Evolutionary conservation across 2,113 vertebrate species (phyloP).

Genomic region (Isichthys henryi): DNA sequence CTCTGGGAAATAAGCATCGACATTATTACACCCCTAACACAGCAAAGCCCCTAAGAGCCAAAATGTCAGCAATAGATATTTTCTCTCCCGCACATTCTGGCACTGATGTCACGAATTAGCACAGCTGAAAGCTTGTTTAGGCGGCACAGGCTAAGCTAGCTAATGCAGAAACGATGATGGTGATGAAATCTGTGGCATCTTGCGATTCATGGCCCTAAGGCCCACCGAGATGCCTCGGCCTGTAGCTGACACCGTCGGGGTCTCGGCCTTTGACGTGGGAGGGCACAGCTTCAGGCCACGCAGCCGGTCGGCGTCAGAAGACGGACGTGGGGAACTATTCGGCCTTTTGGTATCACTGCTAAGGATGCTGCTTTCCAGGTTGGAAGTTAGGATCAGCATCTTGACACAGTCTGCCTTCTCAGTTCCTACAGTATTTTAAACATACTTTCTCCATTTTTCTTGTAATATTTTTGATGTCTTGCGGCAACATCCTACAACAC

Average conservation of each 20-base stretch:
- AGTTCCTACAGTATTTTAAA: background rate
- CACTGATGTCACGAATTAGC: background rate
- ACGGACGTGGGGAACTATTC: background rate
- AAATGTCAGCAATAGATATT: background rate
- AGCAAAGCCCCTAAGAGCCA: background rate
- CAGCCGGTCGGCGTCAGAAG: background rate
- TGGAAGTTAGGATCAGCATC: background rate
- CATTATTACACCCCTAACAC: background rate
- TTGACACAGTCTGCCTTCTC: background rate
- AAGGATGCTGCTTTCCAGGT: background rate
- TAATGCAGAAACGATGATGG: background rate
- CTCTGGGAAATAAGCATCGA: background rate
- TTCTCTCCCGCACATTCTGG: background rate
- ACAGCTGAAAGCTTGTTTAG: background rate
- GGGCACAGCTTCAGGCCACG: background rate
- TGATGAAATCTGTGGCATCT: background rate
- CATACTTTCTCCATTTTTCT: background rate
- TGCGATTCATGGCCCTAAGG: background rate
- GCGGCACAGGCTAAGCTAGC: background rate
- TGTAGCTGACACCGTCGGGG: background rate
- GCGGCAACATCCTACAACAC: background rate
- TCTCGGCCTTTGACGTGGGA: background rate
- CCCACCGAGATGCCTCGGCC: background rate
- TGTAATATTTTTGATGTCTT: background rate
- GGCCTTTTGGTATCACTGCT: background rate